Conservation (phyloP, 2,888 invertebrate genomes). For the Eristalis intricaria region DNA sequence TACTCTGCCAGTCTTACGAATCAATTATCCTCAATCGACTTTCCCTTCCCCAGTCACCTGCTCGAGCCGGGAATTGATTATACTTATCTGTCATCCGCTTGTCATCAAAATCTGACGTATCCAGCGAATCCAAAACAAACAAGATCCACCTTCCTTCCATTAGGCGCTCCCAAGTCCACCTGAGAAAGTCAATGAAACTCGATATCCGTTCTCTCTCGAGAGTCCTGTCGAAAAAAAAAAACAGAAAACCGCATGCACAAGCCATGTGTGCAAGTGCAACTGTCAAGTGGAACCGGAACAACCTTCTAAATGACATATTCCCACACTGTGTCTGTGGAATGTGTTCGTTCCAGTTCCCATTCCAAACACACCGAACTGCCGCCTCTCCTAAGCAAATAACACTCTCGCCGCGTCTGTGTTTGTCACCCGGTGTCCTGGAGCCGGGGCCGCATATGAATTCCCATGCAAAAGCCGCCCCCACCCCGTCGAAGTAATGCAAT, state of each 20-base stretch:
- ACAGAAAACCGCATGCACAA: not conserved
- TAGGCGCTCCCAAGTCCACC: conserved; percentile 22
- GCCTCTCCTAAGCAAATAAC: conserved; percentile 44
- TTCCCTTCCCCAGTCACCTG: not conserved
- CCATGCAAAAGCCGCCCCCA: not conserved
- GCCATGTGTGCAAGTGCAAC: conserved; percentile 35
- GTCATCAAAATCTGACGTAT: not conserved
- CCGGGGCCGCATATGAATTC: not conserved
- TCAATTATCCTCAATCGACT: too few species aligned
- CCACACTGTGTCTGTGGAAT: conserved; percentile 8
- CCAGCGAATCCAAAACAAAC: conserved; percentile 24
- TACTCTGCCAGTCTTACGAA: too few species aligned
- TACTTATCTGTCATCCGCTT: not conserved
- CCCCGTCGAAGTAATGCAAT: conserved; percentile 34
- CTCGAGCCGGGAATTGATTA: not conserved
- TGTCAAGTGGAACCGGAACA: conserved; percentile 58
- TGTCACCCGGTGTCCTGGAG: conserved; percentile 10
- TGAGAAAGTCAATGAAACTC: conserved; percentile 31
- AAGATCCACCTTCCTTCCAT: conserved; percentile 10
- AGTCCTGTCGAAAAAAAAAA: not conserved
- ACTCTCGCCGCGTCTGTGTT: conserved; percentile 5
- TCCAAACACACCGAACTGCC: conserved; percentile 11
- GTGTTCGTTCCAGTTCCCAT: conserved; percentile 35
- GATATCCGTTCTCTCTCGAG: not conserved
- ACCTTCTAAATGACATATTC: conserved; percentile 23